A percentile compares a stretch with the other conserved stretches of the same genome.
phyloP scores from a whole-genome alignment of 2,797 vertebrate genomes.

The Aratinga solstitialis region DNA sequence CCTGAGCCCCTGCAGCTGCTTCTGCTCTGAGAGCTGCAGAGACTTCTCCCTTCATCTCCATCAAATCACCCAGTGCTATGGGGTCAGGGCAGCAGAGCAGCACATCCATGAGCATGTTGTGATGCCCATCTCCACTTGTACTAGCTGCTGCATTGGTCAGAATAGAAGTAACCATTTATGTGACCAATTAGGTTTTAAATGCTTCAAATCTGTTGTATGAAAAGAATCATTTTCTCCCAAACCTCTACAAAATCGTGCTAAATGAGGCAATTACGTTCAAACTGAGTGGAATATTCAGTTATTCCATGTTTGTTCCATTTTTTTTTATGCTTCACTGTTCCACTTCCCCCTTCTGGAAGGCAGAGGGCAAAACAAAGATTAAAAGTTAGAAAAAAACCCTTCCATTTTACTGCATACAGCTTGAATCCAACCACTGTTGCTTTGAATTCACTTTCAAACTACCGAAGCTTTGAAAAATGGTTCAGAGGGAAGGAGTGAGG shows the following conservation, averaged over 20 bases:
- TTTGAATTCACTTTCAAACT: neutral
- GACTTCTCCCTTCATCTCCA: neutral
- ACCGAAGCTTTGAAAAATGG: neutral
- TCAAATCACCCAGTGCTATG: accelerated
- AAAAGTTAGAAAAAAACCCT: neutral
- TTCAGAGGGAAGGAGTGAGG: neutral
- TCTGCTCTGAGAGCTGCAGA: neutral
- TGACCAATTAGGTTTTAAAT: neutral
- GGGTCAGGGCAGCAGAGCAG: neutral
- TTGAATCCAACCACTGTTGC: neutral
- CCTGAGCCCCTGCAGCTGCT: constrained; percentile 32
- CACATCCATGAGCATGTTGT: neutral
- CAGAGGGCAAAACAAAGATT: neutral
- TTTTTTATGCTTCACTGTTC: neutral
- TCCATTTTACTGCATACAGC: neutral
- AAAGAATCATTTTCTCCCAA: neutral
- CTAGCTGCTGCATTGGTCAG: neutral
- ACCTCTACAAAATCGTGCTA: neutral
- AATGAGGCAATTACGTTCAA: constrained; percentile 25
- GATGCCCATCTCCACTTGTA: neutral
- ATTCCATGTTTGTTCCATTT: neutral
- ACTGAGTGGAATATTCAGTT: constrained; percentile 7
- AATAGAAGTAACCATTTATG: neutral
- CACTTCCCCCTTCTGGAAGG: neutral
- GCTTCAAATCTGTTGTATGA: neutral